A percentile compares a stretch with the other conserved stretches of the same genome.
Evolutionary conservation across 1,140 invertebrate genomes (phyloP).

Genomic region (Metopolophium dirhodum): DNA sequence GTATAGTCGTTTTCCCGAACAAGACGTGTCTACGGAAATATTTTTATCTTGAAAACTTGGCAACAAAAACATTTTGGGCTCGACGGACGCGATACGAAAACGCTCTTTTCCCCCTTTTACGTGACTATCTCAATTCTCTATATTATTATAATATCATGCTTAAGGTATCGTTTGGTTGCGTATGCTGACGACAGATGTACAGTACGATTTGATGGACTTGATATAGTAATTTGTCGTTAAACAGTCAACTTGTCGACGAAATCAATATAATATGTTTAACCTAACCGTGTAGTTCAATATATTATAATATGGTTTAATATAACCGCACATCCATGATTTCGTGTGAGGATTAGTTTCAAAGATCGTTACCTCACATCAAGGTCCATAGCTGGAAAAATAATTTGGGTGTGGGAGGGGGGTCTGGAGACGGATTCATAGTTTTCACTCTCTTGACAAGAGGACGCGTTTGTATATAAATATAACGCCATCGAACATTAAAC

Average conservation of each 20-base stretch:
- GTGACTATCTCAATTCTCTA: not conserved
- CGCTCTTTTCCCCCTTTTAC: not conserved
- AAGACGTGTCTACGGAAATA: not conserved
- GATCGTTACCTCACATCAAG: too few species aligned
- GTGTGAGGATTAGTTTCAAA: not conserved
- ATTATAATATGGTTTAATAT: not conserved
- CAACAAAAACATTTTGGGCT: slow-evolving; percentile 3
- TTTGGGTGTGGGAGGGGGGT: too few species aligned
- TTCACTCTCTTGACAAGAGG: not conserved
- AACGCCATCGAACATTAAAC: not conserved
- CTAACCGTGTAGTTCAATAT: not conserved
- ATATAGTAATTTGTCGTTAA: not conserved
- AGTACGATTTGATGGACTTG: not conserved
- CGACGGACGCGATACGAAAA: not conserved
- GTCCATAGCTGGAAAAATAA: too few species aligned
- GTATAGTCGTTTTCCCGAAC: not conserved
- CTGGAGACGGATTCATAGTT: not conserved
- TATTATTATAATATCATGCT: not conserved
- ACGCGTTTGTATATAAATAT: not conserved
- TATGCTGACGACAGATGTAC: not conserved
- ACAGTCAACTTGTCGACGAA: not conserved
- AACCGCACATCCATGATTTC: not conserved
- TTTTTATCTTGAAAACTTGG: not conserved
- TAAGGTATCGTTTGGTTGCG: not conserved
- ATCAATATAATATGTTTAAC: not conserved